Conservation (phyloP, 2,797 vertebrate genomes). For the Gouania willdenowi region DNA sequence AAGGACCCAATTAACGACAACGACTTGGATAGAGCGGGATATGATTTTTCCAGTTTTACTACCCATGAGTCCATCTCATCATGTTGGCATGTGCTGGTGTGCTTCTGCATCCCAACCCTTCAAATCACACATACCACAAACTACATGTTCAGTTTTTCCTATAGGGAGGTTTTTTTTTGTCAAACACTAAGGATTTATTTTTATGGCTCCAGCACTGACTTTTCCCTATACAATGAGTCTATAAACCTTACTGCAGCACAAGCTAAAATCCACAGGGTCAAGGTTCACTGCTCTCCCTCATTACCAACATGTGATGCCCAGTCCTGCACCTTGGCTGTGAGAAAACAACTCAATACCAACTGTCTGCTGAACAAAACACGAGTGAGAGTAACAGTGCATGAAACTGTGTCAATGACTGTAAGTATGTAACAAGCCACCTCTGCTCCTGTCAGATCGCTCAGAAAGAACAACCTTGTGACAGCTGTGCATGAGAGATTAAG, state of each 20-base stretch:
- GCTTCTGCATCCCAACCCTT: not conserved
- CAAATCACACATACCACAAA: not conserved
- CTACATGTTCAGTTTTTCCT: not conserved
- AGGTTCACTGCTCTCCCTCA: too few species aligned
- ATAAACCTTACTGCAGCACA: not conserved
- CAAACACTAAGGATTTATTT: not conserved
- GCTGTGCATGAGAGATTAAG: constrained; percentile 43
- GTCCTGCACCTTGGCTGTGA: not conserved
- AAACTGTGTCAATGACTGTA: constrained; percentile 8
- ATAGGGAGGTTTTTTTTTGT: not conserved
- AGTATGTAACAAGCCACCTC: constrained; percentile 6
- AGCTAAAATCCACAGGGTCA: too few species aligned
- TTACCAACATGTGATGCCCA: not conserved
- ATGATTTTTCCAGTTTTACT: too few species aligned
- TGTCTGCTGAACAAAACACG: not conserved
- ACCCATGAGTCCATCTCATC: not conserved
- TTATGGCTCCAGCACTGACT: not conserved
- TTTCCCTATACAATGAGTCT: not conserved
- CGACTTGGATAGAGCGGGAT: too few species aligned
- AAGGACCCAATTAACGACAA: too few species aligned
- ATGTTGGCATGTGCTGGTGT: not conserved
- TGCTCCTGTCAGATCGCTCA: constrained; percentile 16
- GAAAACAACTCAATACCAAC: not conserved
- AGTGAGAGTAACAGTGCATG: not conserved
- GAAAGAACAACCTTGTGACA: constrained; percentile 43